Percentiles rank a stretch among this genome's conserved stretches.
Evolutionary conservation across 2,113 vertebrate genomes (phyloP).

Genomic region (Mixornis gularis): DNA sequence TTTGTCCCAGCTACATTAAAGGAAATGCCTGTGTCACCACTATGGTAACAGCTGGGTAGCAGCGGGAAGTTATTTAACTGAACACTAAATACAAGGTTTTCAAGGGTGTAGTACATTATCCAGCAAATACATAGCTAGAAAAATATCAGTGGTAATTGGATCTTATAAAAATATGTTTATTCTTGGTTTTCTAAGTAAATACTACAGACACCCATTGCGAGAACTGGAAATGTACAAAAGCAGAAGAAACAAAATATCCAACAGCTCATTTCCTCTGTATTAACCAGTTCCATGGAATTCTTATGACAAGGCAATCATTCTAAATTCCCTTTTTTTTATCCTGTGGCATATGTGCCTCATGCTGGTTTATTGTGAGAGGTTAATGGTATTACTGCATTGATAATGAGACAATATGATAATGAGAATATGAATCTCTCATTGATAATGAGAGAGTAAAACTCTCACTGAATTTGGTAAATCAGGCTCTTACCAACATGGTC

Average conservation of each 20-base stretch:
- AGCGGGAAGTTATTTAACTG: background rate
- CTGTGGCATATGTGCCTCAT: background rate
- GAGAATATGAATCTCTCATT: too few relatives aligned
- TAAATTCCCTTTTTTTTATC: background rate
- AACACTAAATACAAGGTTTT: background rate
- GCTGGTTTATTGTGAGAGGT: background rate
- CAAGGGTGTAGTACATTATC: background rate
- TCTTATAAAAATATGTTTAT: background rate
- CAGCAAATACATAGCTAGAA: background rate
- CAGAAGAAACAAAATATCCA: background rate
- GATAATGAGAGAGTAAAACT: background rate
- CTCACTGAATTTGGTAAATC: background rate
- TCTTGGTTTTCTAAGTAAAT: background rate
- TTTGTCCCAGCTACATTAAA: background rate
- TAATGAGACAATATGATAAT: background rate
- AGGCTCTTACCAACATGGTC: background rate
- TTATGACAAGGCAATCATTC: background rate
- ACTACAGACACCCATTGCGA: background rate
- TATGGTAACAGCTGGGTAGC: slow-evolving; percentile 12
- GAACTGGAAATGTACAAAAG: background rate
- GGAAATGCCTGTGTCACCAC: background rate
- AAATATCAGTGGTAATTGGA: background rate
- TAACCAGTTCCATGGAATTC: background rate
- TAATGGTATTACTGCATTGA: background rate
- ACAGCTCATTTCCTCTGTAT: background rate